Conservation (phyloP, 2,888 invertebrate genomes). For the Ommatoiulus sabulosus region DNA sequence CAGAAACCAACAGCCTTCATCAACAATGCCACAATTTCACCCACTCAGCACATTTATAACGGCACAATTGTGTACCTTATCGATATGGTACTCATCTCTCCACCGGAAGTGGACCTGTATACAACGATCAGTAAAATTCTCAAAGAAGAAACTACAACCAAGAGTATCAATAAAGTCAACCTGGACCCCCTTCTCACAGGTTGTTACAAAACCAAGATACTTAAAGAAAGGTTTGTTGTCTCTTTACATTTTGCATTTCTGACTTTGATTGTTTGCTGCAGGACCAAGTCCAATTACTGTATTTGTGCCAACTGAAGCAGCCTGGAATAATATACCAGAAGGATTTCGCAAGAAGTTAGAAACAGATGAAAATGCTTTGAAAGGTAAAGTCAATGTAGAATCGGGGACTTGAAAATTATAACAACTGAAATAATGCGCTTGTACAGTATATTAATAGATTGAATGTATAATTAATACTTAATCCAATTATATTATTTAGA, state of each 20-base stretch:
- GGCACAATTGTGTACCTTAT: constrained; percentile 53
- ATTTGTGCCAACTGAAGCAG: constrained; percentile 57
- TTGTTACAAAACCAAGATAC: neutral
- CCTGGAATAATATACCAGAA: constrained; percentile 51
- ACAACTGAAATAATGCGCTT: too few species aligned
- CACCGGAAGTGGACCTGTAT: constrained; percentile 54
- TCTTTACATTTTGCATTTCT: neutral
- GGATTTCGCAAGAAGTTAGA: neutral
- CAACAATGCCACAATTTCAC: constrained; percentile 54
- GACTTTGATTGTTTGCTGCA: neutral
- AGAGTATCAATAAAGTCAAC: constrained; percentile 2
- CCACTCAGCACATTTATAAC: constrained; percentile 16
- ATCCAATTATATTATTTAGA: neutral
- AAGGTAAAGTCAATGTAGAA: constrained; percentile 10
- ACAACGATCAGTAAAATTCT: constrained; percentile 51
- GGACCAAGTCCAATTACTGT: constrained; percentile 53
- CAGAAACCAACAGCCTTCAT: constrained; percentile 51
- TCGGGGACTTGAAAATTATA: neutral
- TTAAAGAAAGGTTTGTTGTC: neutral
- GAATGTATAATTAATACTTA: too few species aligned
- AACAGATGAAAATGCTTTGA: constrained; percentile 44
- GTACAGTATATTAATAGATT: too few species aligned
- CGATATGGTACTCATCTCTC: constrained; percentile 52
- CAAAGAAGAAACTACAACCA: constrained; percentile 35
- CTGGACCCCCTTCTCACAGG: constrained; percentile 52